These are phyloP conservation scores for Botia kubotai DNA, from an alignment of 2,797 vertebrate species.

Conservation along the genomic window DNA sequence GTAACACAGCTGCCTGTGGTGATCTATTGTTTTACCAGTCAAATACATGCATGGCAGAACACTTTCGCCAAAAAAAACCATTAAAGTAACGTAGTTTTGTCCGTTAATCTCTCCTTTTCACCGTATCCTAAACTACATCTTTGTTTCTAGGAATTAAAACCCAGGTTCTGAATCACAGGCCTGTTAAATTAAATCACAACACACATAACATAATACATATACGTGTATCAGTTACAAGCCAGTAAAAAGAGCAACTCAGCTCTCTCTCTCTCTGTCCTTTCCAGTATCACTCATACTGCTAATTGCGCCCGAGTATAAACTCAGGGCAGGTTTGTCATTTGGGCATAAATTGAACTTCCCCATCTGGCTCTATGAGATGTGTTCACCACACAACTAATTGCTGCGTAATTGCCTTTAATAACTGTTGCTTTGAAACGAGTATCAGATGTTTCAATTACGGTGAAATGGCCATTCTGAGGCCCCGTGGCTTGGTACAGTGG, in stretches of 20 bases:
- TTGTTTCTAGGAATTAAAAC: not conserved
- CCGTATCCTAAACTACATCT: not conserved
- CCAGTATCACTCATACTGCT: conserved; percentile 16
- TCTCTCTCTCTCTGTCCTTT: not conserved
- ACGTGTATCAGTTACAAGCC: conserved; percentile 24
- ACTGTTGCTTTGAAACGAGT: conserved; percentile 49
- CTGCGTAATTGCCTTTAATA: conserved; percentile 57
- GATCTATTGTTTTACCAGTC: conserved; percentile 78
- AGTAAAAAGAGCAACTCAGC: not conserved
- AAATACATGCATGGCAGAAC: conserved; percentile 68
- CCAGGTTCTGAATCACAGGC: too few species aligned
- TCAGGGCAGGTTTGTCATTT: conserved; percentile 45
- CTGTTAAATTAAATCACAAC: not conserved
- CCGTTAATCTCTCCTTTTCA: not conserved
- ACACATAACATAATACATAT: not conserved
- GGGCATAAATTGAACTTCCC: conserved; percentile 42
- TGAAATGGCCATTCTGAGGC: conserved; percentile 38
- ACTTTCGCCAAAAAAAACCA: conserved; percentile 19
- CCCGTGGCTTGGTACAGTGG: conserved; percentile 27
- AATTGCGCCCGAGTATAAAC: conserved; percentile 26
- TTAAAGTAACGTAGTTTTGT: conserved; percentile 5
- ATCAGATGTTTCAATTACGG: conserved; percentile 56
- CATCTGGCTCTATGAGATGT: conserved; percentile 51
- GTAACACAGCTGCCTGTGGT: conserved; percentile 82
- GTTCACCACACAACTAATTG: conserved; percentile 56